These are phyloP conservation scores for Amphipoea lucens DNA, from an alignment of 2,888 invertebrate species.

Conservation along the genomic window DNA sequence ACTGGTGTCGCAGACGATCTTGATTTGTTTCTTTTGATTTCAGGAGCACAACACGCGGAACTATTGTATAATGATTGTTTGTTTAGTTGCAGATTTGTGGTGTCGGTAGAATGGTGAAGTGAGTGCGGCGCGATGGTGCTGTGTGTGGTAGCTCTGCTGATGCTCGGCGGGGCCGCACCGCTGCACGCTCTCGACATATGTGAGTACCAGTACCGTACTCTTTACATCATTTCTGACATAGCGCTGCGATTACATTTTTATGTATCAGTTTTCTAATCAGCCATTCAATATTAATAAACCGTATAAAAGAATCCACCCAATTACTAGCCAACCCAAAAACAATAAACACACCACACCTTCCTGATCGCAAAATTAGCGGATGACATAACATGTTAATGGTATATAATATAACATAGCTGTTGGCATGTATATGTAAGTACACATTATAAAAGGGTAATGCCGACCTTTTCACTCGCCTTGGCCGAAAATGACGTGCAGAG, in stretches of 20 bases:
- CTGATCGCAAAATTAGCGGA: constrained; percentile 37
- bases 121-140: constrained; percentile 82
- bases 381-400: constrained; percentile 45
- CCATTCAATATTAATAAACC: constrained; percentile 16
- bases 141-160: constrained; percentile 78
- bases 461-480: constrained; percentile 58
- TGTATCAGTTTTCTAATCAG: neutral
- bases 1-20: constrained; percentile 1
- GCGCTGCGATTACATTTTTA: neutral
- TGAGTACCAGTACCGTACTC: constrained; percentile 80
- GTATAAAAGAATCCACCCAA: constrained; percentile 12
- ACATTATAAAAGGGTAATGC: constrained; percentile 48
- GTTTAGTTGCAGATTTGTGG: constrained; percentile 75
- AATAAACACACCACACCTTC: constrained; percentile 50
- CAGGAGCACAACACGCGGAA: neutral
- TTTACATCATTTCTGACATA: neutral
- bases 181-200: constrained; percentile 84
- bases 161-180: constrained; percentile 76
- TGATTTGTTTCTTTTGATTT: constrained; percentile 38
- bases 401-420: constrained; percentile 26
- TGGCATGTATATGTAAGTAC: constrained; percentile 30
- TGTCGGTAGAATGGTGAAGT: constrained; percentile 85
- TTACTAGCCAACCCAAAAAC: constrained; percentile 31
- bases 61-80: constrained; percentile 15
- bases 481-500: constrained; percentile 53